phyloP scores from a whole-genome alignment of 2,113 vertebrate genomes.

The Apteryx owenii region DNA sequence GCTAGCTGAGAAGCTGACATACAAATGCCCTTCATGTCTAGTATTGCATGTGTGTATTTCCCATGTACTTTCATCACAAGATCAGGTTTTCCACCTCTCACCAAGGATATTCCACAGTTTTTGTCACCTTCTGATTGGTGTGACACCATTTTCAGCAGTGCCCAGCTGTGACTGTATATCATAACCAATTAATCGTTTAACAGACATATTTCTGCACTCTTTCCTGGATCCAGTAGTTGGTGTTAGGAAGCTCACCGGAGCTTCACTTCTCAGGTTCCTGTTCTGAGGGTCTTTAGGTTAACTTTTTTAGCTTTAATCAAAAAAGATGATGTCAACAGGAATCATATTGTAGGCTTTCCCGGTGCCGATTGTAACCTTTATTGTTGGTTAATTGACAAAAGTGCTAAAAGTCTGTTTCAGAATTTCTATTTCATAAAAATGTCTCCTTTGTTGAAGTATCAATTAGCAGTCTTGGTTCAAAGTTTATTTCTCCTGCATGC shows the following conservation, averaged over 20 bases:
- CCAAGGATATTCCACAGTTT: not conserved
- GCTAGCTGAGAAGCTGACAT: not conserved
- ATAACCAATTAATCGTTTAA: not conserved
- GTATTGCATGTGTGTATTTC: not conserved
- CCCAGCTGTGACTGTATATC: not conserved
- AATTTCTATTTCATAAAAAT: constrained; percentile 59
- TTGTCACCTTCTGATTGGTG: rapidly evolving
- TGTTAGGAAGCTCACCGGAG: not conserved
- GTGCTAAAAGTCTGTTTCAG: constrained; percentile 33
- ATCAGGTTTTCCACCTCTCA: not conserved
- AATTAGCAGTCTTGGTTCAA: constrained; percentile 51
- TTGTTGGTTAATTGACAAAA: constrained; percentile 63
- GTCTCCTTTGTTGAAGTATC: constrained; percentile 60
- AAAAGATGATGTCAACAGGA: constrained; percentile 27
- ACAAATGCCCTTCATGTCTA: not conserved
- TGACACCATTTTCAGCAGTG: not conserved
- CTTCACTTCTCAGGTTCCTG: not conserved
- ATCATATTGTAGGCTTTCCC: not conserved
- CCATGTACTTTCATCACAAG: not conserved
- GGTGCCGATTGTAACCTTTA: constrained; percentile 12
- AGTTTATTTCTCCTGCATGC: constrained; percentile 47
- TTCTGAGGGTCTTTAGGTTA: constrained; percentile 27
- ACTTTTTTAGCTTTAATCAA: constrained; percentile 23
- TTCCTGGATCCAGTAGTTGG: not conserved
- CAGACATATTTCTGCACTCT: not conserved